Percentiles rank a stretch among this genome's conserved stretches.
These are phyloP conservation scores for Pachliopta kotzebuea DNA, from an alignment of 2,888 invertebrate genomes.

Conservation along the genomic window DNA sequence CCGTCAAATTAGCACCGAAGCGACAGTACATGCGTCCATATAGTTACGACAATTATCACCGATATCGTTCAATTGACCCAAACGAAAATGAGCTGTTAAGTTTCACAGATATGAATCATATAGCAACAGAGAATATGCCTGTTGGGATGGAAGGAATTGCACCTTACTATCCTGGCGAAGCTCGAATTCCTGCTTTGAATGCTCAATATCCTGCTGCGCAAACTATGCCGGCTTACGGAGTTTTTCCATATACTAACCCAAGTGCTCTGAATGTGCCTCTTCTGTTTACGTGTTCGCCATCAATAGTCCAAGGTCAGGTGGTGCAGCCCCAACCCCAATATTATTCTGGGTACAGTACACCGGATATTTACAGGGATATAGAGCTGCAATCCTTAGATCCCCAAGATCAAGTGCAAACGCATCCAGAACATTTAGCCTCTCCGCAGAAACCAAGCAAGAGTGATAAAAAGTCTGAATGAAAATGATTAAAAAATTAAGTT, in stretches of 20 bases:
- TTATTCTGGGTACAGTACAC: constrained; percentile 30
- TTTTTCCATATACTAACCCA: constrained; percentile 60
- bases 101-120: constrained; percentile 56
- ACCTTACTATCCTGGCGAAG: constrained; percentile 26
- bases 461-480: constrained; percentile 21
- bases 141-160: constrained; percentile 17
- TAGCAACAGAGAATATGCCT: constrained; percentile 47
- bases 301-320: constrained; percentile 55
- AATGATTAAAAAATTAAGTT: neutral
- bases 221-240: constrained; percentile 37
- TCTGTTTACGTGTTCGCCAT: constrained; percentile 65
- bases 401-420: constrained; percentile 36
- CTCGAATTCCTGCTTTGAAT: constrained; percentile 26
- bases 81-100: constrained; percentile 48
- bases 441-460: constrained; percentile 9
- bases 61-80: constrained; percentile 46
- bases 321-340: constrained; percentile 43
- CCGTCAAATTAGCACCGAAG: constrained; percentile 34
- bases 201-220: constrained; percentile 13
- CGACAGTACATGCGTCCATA: constrained; percentile 36
- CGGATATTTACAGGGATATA: constrained; percentile 1
- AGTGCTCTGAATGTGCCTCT: constrained; percentile 62
- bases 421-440: constrained; percentile 5
- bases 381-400: constrained; percentile 13
- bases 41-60: constrained; percentile 41